These are phyloP conservation scores for Neomorphus geoffroyi DNA, from an alignment of 2,797 vertebrate species.

Conservation along the genomic window DNA sequence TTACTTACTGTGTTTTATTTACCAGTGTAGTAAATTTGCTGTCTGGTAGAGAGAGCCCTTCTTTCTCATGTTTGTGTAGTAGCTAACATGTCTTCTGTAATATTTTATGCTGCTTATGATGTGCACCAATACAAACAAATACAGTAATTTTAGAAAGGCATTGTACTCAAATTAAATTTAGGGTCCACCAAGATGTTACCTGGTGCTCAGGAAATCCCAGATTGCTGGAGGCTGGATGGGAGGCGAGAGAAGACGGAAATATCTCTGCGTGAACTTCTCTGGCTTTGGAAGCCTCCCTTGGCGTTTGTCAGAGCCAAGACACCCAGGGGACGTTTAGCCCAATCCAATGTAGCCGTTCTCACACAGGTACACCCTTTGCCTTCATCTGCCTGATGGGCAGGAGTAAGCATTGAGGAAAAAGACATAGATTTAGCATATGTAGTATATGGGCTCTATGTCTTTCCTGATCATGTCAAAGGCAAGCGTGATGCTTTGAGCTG, in stretches of 20 bases:
- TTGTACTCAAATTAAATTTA: neutral
- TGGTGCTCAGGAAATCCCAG: neutral
- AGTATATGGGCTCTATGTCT: neutral
- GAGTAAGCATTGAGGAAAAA: neutral
- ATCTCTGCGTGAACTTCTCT: neutral
- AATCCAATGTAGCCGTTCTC: neutral
- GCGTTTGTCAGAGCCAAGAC: neutral
- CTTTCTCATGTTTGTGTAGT: neutral
- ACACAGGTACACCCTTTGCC: rapidly evolving
- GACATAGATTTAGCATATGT: neutral
- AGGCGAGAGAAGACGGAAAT: neutral
- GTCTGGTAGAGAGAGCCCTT: neutral
- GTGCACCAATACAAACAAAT: neutral
- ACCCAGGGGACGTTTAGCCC: neutral
- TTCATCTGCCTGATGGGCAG: neutral
- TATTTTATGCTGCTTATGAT: neutral
- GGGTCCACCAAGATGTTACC: neutral
- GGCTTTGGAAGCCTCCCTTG: neutral
- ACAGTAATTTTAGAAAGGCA: neutral
- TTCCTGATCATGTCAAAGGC: neutral
- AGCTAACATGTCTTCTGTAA: neutral
- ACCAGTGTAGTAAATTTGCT: neutral
- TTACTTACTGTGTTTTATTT: neutral
- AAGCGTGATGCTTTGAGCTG: neutral
- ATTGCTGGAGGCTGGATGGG: neutral